These are phyloP conservation scores for Hoplostethus atlanticus DNA, from an alignment of 2,797 vertebrate genomes.

Conservation along the genomic window DNA sequence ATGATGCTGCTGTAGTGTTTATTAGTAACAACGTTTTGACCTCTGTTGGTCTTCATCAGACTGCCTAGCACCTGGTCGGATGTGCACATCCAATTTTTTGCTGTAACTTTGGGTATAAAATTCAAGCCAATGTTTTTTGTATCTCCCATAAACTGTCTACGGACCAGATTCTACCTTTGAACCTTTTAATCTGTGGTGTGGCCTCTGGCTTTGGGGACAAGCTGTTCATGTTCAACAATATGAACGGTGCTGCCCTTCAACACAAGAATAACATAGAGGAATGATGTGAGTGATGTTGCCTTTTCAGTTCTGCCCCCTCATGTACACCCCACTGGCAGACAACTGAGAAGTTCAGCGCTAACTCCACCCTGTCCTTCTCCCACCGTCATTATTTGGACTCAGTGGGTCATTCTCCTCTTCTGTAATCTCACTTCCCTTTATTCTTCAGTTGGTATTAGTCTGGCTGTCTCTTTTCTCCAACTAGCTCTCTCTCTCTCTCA, in stretches of 20 bases:
- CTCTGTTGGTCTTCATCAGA: no score
- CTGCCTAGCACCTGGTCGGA: no score
- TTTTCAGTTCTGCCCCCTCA: slow-evolving; percentile 2
- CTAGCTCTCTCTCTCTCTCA: slow-evolving; percentile 40
- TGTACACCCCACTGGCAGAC: slow-evolving; percentile 36
- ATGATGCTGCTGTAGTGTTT: no score
- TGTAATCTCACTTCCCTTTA: slow-evolving; percentile 21
- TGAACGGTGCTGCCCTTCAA: background rate
- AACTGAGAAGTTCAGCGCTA: slow-evolving; percentile 29
- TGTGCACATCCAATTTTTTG: no score
- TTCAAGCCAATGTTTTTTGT: background rate
- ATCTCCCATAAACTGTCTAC: background rate
- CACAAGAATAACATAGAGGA: background rate
- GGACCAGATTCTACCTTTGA: background rate
- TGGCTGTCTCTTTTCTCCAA: slow-evolving; percentile 34
- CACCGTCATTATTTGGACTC: slow-evolving; percentile 31
- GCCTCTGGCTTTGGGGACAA: background rate
- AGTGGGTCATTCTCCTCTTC: slow-evolving; percentile 36
- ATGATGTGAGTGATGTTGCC: background rate
- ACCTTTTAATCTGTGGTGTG: background rate
- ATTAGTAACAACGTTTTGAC: no score
- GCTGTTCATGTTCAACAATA: slow-evolving; percentile 5
- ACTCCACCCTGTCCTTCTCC: slow-evolving; percentile 23
- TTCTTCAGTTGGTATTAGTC: slow-evolving; percentile 33
- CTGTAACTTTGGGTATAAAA: background rate